These are phyloP conservation scores for Brachyopa scutellaris DNA, from an alignment of 2,888 invertebrate genomes.

Conservation along the genomic window DNA sequence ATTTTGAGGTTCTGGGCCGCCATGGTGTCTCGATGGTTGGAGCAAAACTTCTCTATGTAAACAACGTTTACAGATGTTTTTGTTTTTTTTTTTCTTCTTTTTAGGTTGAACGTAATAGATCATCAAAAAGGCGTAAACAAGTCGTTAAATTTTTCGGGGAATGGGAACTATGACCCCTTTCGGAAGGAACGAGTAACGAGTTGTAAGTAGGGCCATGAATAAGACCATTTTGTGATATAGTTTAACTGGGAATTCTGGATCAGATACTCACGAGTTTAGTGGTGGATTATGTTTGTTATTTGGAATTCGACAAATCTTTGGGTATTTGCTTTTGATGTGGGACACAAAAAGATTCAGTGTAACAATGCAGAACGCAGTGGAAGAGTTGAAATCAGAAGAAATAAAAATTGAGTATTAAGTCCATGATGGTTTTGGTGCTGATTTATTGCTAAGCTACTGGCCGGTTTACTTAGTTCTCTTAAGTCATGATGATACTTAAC, in stretches of 20 bases:
- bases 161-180: conserved; percentile 27
- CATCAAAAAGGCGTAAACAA: conserved; percentile 39
- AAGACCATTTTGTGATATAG: background rate
- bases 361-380: no score
- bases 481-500: no score
- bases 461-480: no score
- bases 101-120: conserved; percentile 35
- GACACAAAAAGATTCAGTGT: no score
- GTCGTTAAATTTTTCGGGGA: conserved; percentile 1
- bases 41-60: background rate
- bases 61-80: conserved; percentile 33
- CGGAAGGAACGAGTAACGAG: background rate
- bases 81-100: no score
- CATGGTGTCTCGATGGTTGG: conserved; percentile 4
- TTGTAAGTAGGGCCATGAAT: background rate
- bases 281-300: conserved; percentile 1
- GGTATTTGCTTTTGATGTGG: no score
- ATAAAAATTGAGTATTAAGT: no score
- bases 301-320: no score
- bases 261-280: conserved; percentile 17
- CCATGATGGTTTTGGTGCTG: no score
- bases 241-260: conserved; percentile 1
- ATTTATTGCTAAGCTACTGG: no score
- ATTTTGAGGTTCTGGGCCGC: background rate
- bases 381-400: no score